Base-by-base conservation (phyloP, 2,113 vertebrate genomes). In the Nycticorax nycticorax region DNA sequence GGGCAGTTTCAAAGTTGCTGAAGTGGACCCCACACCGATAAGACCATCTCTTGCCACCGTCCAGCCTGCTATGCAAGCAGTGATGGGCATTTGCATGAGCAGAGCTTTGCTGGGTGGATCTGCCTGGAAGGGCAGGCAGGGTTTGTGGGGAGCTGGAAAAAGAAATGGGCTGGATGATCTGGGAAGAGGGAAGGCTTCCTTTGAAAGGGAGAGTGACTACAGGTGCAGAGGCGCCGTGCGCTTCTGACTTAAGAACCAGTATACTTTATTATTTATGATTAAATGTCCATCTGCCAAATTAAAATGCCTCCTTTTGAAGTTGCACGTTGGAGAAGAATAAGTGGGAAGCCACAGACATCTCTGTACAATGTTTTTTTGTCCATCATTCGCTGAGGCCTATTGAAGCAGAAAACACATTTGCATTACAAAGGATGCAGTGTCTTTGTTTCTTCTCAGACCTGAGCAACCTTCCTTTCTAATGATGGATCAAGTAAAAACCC, bases 271-370 rank as follows among this genome's bases (percentile, higher is more conserved):
- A 84, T 92, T 97, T 96, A 96, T 93, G 66, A 91, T 91, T 89
- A 77, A 92, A 92, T 79, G 85, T 95, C 93, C 92, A 90, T 95
- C 96, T 96, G 94, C 90, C 95, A 95, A 92, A 94, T 97, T 91
- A 91, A 93, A 95, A 95, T 95, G 74, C 83, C 20, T 90, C 83
- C 89, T 95, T 97, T 94, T 95, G 92, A 96, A 97, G 76, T 67
- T 88, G 52, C 43, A 79, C n/a, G 33, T 85, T 11, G 21, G 55
- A 84, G 73, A 96, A 88, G 68, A 95, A 91, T 66, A 80, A 85
- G 52, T 92, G 47, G 3, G 19, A 88, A 91, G 66, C 72, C 60
- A 50, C 92, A 95, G 91, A 93, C 89, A 92, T 90, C 88, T 89
- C 95, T 92, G 89, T 92, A 92, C 68, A 63, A 88, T 93, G 56